Evolutionary conservation across 2,113 vertebrate species (phyloP).

Genomic region (Acanthochromis polyacanthus): DNA sequence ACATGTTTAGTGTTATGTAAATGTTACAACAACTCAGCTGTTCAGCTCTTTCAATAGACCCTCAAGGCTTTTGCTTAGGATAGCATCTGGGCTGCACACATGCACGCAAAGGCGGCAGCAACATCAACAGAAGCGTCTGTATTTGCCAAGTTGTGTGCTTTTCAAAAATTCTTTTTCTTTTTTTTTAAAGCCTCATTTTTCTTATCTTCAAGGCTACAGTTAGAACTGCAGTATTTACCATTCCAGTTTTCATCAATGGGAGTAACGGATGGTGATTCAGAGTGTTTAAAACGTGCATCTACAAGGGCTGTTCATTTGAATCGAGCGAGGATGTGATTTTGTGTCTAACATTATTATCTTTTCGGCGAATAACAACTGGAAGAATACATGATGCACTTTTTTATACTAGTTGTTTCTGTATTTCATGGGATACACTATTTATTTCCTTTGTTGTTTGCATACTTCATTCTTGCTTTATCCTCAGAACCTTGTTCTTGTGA

Average conservation of each 20-base stretch:
- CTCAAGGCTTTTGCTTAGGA: slow-evolving; percentile 28
- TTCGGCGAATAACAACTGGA: neutral
- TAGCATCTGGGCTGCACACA: slow-evolving; percentile 19
- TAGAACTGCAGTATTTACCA: neutral
- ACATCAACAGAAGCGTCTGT: slow-evolving; percentile 10
- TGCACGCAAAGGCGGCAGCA: neutral
- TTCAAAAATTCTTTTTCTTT: neutral
- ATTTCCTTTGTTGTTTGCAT: neutral
- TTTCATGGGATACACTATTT: slow-evolving; percentile 11
- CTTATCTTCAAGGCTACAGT: neutral
- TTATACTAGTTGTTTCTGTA: slow-evolving; percentile 3
- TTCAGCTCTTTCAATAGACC: slow-evolving; percentile 21
- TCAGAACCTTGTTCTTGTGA: neutral
- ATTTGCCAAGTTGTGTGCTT: slow-evolving; percentile 8
- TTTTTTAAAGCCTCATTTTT: neutral
- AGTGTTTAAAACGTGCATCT: slow-evolving; percentile 39
- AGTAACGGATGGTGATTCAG: neutral
- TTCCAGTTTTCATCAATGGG: slow-evolving; percentile 1
- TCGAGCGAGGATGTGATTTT: neutral
- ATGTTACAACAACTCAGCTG: slow-evolving; percentile 49
- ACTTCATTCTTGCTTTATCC: neutral
- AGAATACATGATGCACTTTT: slow-evolving; percentile 16
- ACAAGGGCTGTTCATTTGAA: slow-evolving; percentile 51
- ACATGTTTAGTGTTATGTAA: slow-evolving; percentile 51
- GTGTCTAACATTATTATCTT: slow-evolving; percentile 10